Conservation (phyloP, 2,797 vertebrate genomes). For the Urophycis tenuis region DNA sequence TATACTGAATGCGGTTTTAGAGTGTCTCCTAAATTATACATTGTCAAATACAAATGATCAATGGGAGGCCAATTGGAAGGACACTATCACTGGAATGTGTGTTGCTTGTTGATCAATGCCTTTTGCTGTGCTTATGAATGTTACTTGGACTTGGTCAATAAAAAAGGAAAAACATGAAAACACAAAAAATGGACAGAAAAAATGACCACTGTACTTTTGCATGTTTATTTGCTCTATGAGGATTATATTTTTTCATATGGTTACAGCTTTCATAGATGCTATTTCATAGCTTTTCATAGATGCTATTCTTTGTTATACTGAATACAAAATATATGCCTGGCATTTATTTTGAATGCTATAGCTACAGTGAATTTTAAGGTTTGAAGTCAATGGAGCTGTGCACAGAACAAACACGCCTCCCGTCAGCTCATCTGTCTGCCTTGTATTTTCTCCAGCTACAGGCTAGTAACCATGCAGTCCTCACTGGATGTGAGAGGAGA, state of each 20-base stretch:
- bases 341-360: background rate
- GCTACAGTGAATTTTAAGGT: background rate
- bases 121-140: too few species aligned
- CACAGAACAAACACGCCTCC: background rate
- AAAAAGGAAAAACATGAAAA: background rate
- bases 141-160: background rate
- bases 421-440: background rate
- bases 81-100: too few species aligned
- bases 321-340: background rate
- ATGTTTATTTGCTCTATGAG: too few species aligned
- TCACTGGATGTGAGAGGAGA: background rate
- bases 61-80: too few species aligned
- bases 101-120: too few species aligned
- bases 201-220: too few species aligned
- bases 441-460: background rate
- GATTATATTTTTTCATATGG: too few species aligned
- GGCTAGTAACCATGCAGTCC: background rate
- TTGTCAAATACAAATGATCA: too few species aligned
- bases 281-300: background rate
- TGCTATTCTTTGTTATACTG: background rate
- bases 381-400: background rate
- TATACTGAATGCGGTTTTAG: too few species aligned
- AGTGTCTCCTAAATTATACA: too few species aligned
- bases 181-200: too few species aligned
- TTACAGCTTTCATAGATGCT: background rate